These are phyloP conservation scores for Julus scandinavius DNA, from an alignment of 2,888 invertebrate species.

Conservation along the genomic window DNA sequence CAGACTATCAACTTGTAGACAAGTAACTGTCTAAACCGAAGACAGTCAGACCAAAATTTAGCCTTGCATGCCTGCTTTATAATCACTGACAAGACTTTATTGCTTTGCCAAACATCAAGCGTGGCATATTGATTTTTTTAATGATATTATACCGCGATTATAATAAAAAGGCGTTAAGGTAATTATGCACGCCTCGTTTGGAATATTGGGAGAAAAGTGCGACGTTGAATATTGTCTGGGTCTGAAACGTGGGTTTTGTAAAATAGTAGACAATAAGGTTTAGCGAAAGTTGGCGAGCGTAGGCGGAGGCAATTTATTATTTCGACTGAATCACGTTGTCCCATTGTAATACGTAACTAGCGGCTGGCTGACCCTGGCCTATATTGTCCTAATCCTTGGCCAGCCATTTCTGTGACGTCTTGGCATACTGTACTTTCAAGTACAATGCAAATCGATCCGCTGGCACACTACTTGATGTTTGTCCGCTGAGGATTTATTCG, in stretches of 20 bases:
- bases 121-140: background rate
- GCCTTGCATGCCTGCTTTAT: too few relatives aligned
- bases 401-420: background rate
- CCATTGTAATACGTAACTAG: conserved; percentile 12
- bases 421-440: background rate
- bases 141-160: background rate
- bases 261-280: background rate
- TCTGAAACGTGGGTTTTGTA: background rate
- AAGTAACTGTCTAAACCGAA: too few relatives aligned
- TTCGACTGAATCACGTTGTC: conserved; percentile 17
- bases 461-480: background rate
- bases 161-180: background rate
- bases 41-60: too few relatives aligned
- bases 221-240: background rate
- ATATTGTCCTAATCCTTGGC: conserved; percentile 1
- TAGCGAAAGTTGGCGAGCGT: conserved; percentile 5
- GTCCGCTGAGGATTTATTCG: background rate
- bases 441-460: background rate
- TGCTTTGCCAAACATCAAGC: too few relatives aligned
- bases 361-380: conserved; percentile 26
- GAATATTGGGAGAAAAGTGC: background rate
- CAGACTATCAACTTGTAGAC: too few relatives aligned
- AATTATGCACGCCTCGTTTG: background rate
- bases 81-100: too few relatives aligned
- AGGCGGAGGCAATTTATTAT: conserved; percentile 15